Evolutionary conservation across 2,113 vertebrate species (phyloP).

Genomic region (Hirundichthys speculiger): DNA sequence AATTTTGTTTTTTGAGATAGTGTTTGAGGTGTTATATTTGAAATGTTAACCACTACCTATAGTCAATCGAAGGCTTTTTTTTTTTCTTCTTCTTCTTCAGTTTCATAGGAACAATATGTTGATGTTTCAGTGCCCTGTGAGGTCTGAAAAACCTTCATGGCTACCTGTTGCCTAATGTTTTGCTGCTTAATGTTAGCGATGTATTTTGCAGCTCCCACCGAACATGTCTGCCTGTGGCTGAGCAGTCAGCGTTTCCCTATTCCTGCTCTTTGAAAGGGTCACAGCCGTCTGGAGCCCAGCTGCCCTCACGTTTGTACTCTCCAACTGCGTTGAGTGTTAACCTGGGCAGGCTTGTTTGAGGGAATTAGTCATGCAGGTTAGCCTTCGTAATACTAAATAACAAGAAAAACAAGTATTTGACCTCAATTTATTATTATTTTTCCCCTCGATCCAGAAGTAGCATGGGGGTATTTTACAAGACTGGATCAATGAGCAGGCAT

Average conservation of each 20-base stretch:
- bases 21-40: constrained; percentile 40
- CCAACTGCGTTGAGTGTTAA: constrained; percentile 33
- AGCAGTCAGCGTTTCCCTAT: constrained; percentile 22
- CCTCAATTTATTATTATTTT: constrained; percentile 31
- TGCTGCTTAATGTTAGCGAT: constrained; percentile 50
- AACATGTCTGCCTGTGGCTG: constrained; percentile 38
- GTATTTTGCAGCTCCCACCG: constrained; percentile 41
- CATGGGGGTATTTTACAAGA: constrained; percentile 66
- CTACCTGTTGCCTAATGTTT: constrained; percentile 47
- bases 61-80: constrained; percentile 34
- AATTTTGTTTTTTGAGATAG: constrained; percentile 44
- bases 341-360: constrained; percentile 47
- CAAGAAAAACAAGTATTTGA: constrained; percentile 49
- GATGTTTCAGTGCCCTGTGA: constrained; percentile 20
- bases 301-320: neutral
- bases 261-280: constrained; percentile 38
- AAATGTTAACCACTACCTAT: constrained; percentile 71
- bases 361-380: constrained; percentile 34
- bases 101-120: constrained; percentile 32
- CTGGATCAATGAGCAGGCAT: constrained; percentile 71
- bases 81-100: neutral
- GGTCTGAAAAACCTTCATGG: constrained; percentile 19
- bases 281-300: too few relatives aligned
- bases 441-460: constrained; percentile 71
- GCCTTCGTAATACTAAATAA: constrained; percentile 37